phyloP scores from a whole-genome alignment of 2,797 vertebrate species.

The Gorsachius magnificus region DNA sequence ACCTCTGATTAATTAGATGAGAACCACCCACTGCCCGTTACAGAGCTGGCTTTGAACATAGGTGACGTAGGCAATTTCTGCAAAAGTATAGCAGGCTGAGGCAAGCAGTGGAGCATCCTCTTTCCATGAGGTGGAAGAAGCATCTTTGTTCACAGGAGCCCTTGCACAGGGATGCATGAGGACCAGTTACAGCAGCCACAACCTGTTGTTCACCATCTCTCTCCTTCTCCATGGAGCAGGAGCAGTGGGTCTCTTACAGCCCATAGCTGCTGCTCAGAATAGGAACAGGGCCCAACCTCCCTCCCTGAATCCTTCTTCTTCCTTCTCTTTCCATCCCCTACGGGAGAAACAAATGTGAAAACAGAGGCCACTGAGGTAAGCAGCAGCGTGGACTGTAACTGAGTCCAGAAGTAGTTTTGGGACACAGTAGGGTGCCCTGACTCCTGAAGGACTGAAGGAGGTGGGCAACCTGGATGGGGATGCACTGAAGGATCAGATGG shows the following conservation, averaged over 20 bases:
- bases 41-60: not conserved
- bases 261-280: not conserved
- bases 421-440: not conserved
- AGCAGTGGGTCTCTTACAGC: not conserved
- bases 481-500: not conserved
- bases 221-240: not conserved
- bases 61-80: not conserved
- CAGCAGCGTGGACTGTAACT: not conserved
- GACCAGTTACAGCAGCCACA: not conserved
- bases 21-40: not conserved
- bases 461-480: not conserved
- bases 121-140: not conserved
- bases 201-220: not conserved
- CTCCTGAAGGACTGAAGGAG: not conserved
- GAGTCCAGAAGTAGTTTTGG: not conserved
- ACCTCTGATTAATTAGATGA: not conserved
- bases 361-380: not conserved
- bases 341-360: not conserved
- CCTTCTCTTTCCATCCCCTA: not conserved
- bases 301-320: not conserved
- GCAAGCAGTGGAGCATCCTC: not conserved
- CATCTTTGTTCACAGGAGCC: not conserved
- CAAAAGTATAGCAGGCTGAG: not conserved
- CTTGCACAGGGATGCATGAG: not conserved
- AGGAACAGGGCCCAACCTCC: not conserved